These are phyloP conservation scores for Cerastis leucographa DNA, from an alignment of 2,888 invertebrate genomes.

Conservation along the genomic window DNA sequence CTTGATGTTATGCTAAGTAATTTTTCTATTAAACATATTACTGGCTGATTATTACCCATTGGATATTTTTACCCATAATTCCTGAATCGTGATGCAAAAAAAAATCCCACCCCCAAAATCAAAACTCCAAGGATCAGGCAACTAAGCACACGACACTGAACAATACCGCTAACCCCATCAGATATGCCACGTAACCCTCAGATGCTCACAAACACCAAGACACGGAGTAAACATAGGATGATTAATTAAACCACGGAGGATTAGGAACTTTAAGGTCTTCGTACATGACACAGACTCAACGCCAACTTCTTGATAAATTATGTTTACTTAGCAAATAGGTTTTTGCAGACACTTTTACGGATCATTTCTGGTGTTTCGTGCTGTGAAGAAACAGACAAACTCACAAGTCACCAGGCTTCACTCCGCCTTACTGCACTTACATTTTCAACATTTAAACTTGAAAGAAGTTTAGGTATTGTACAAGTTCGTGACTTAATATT, in stretches of 20 bases:
- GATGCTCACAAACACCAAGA: conserved; percentile 47
- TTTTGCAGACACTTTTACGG: no score
- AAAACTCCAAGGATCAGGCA: neutral
- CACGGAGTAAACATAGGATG: conserved; percentile 56
- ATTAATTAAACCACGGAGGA: conserved; percentile 63
- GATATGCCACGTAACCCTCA: conserved; percentile 37
- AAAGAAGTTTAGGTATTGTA: neutral
- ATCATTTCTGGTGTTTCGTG: no score
- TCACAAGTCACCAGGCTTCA: neutral
- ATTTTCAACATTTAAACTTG: neutral
- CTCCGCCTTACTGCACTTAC: neutral
- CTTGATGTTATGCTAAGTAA: no score
- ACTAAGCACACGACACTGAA: conserved; percentile 1
- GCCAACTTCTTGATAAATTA: neutral
- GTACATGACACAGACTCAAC: neutral
- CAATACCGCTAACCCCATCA: conserved; percentile 15
- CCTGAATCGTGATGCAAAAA: neutral
- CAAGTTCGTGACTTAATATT: neutral
- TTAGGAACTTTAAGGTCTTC: conserved; percentile 29
- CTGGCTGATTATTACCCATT: no score
- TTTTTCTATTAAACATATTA: no score
- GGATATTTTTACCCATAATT: no score
- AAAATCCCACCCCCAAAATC: neutral
- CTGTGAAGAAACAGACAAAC: no score
- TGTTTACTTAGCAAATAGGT: no score